phyloP scores from a whole-genome alignment of 2,113 vertebrate species.

The Rhinoptilus africanus region DNA sequence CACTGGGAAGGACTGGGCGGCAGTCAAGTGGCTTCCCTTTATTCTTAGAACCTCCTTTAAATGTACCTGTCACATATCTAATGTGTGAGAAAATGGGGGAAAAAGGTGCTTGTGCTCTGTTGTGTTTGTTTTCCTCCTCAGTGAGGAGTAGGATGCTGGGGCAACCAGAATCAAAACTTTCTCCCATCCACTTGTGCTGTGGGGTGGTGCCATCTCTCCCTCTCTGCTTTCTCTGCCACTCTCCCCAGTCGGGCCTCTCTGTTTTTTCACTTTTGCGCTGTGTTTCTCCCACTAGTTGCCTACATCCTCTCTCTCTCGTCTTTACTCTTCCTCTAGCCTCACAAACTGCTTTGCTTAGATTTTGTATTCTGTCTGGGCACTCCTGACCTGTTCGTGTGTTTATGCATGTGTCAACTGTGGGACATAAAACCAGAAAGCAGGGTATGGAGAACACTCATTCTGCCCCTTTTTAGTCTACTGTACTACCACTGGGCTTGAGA shows the following conservation, averaged over 20 bases:
- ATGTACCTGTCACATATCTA: background rate
- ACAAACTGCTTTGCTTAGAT: background rate
- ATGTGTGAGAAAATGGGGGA: background rate
- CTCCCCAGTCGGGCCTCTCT: background rate
- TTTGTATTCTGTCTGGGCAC: background rate
- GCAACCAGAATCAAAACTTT: background rate
- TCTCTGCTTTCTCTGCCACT: background rate
- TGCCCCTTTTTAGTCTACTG: background rate
- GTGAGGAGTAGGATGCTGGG: background rate
- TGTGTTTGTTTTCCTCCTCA: background rate
- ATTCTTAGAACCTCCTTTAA: background rate
- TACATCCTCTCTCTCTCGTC: background rate
- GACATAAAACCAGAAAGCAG: background rate
- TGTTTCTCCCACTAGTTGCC: background rate
- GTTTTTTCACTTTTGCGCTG: background rate
- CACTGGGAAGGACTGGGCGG: background rate
- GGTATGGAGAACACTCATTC: background rate
- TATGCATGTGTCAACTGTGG: background rate
- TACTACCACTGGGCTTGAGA: background rate
- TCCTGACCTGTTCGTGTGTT: background rate
- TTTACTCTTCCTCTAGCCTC: background rate
- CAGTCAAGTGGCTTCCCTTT: background rate
- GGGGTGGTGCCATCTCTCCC: background rate
- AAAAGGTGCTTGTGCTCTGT: background rate
- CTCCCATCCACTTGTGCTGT: background rate